Evolutionary conservation across 1,140 invertebrate genomes (phyloP).

Genomic region (Ectropis grisescens): DNA sequence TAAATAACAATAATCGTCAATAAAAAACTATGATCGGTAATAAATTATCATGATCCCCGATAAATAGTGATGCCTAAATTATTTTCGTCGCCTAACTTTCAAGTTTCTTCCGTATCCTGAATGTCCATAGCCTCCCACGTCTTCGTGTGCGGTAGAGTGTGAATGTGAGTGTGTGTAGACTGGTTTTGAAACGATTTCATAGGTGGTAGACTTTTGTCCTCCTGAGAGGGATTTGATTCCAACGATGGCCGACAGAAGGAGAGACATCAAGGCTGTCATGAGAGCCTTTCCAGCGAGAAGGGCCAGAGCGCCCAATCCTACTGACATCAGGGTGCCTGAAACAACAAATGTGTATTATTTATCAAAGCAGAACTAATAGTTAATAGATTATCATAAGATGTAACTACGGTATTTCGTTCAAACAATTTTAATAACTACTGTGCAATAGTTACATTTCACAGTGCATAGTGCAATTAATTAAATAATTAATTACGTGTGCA

Average conservation of each 20-base stretch:
- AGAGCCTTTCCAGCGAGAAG: constrained; percentile 86
- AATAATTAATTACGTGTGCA: too few species aligned
- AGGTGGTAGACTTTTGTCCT: constrained; percentile 81
- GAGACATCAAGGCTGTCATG: constrained; percentile 84
- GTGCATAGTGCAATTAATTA: too few species aligned
- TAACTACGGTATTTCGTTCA: too few species aligned
- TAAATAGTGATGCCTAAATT: too few species aligned
- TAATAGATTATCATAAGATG: too few species aligned
- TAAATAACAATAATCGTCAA: too few species aligned
- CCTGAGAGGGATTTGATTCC: constrained; percentile 80
- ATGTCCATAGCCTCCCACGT: constrained; percentile 74
- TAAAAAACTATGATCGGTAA: too few species aligned
- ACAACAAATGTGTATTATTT: constrained; percentile 1
- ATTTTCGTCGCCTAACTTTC: constrained; percentile 29
- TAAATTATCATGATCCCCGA: too few species aligned
- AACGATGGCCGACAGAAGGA: constrained; percentile 82
- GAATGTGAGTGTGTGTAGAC: constrained; percentile 80
- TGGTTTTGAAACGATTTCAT: constrained; percentile 87
- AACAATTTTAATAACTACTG: too few species aligned
- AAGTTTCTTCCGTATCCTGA: constrained; percentile 71
- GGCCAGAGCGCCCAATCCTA: constrained; percentile 82
- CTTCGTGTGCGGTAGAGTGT: constrained; percentile 78
- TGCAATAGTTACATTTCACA: too few species aligned
- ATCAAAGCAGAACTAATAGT: too few species aligned
- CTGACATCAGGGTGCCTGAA: constrained; percentile 78